Base-by-base conservation (phyloP, 2,888 invertebrate genomes). In the Tiliacea citrago region DNA sequence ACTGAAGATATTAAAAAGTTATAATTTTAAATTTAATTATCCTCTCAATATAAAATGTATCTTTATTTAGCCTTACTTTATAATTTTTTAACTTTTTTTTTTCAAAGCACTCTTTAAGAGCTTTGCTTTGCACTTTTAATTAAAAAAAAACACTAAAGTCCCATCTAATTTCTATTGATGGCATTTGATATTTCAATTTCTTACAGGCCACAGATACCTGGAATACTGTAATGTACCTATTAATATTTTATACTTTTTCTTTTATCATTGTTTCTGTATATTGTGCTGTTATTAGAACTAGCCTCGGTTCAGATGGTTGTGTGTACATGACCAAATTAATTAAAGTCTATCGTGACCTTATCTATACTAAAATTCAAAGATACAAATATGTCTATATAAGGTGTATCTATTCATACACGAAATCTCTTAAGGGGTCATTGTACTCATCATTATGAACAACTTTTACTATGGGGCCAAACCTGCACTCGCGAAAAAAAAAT, bases 201-300 rank as follows among this genome's bases (percentile, higher is more conserved):
- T 84, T 84, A 68, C 84, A 84, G 84, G 75, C 73, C 21, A 79
- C 83, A 57, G 47, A 68, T 61, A 77, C 60, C 73, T 75, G 82
- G 82, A 65, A 73, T 69, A 80, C 77, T 77, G 84, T 84, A 84
- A 84, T 85, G 77, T 75, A 78, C 70, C 69, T 73, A 80, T 68
- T 74, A 62, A 63, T 35, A 79, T 73, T 71, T 60, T 71, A 13
- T 63, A 67, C 24, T 75, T 78, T 70, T 53, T 68, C 39, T 63
- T 16, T 66, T 47, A 21, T 53, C 13, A 35, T 16, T 51, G 2
- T 58, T 57, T 61, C 2, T 72, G 55, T 77, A 35, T 1, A 69
- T 51, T 63, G 72, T 77, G 61, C 12, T 62, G 55, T 62, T 58
- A 35, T 58, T 78, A 78, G 45, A 66, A 35, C 3, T 4, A 66